Evolutionary conservation across 2,888 invertebrate genomes (phyloP).

Genomic region (Rhodophaea formosa): DNA sequence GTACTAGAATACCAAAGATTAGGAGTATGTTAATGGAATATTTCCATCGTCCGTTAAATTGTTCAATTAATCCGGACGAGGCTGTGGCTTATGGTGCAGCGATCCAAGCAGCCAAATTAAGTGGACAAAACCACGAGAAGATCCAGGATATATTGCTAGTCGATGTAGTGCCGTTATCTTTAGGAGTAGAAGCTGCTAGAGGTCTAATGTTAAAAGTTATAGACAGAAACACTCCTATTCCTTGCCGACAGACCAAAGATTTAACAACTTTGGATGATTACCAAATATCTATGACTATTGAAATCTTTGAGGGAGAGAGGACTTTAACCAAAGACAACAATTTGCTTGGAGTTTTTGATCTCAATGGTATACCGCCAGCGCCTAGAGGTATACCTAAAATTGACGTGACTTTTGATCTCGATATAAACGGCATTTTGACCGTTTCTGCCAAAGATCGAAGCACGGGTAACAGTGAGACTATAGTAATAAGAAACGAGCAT

Average conservation of each 20-base stretch:
- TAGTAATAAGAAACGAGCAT: constrained; percentile 49
- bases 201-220: constrained; percentile 62
- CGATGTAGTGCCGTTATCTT: constrained; percentile 60
- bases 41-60: constrained; percentile 47
- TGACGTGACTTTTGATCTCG: constrained; percentile 59
- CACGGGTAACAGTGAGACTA: constrained; percentile 47
- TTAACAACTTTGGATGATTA: constrained; percentile 61
- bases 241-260: constrained; percentile 56
- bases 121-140: constrained; percentile 41
- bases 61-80: constrained; percentile 61
- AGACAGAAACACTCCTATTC: constrained; percentile 59
- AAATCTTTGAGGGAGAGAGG: constrained; percentile 65
- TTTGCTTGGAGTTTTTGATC: constrained; percentile 54
- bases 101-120: constrained; percentile 58
- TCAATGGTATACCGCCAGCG: constrained; percentile 58
- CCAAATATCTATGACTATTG: constrained; percentile 60
- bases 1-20: constrained; percentile 63
- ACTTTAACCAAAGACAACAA: constrained; percentile 59
- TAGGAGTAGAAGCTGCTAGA: constrained; percentile 60
- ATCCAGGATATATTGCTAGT: constrained; percentile 48
- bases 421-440: constrained; percentile 54
- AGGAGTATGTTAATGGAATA: constrained; percentile 46
- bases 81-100: constrained; percentile 65
- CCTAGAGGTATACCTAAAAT: constrained; percentile 59
- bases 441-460: constrained; percentile 54